These are phyloP conservation scores for Galerucella nymphaeae DNA, from an alignment of 2,888 invertebrate species.

Conservation along the genomic window DNA sequence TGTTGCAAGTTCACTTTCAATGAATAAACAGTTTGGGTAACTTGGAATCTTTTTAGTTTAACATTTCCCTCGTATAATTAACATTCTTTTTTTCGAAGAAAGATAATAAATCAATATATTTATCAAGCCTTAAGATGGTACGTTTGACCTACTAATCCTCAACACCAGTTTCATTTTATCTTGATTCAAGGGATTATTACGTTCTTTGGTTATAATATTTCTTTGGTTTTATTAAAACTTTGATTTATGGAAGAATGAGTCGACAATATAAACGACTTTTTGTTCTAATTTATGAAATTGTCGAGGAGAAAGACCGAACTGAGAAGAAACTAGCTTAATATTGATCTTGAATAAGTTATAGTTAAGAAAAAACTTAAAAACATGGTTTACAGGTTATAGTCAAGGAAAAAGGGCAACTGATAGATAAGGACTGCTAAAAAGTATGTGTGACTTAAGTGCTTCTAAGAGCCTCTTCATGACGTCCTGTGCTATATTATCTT, in stretches of 20 bases:
- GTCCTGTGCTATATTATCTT: too few species aligned
- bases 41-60: too few species aligned
- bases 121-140: constrained; percentile 11
- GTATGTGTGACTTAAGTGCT: too few species aligned
- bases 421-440: too few species aligned
- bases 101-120: not conserved
- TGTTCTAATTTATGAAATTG: not conserved
- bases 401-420: too few species aligned
- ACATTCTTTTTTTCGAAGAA: not conserved
- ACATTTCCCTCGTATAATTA: too few species aligned
- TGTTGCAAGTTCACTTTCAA: not conserved
- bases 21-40: not conserved
- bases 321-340: not conserved
- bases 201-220: not conserved
- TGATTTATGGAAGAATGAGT: constrained; percentile 9
- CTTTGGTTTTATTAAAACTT: constrained; percentile 1
- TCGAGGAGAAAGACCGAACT: not conserved
- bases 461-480: too few species aligned
- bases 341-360: too few species aligned
- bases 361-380: too few species aligned
- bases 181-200: constrained; percentile 14
- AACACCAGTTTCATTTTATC: constrained; percentile 17
- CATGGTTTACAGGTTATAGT: too few species aligned
- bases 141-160: constrained; percentile 23
- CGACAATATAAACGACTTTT: not conserved